These are phyloP conservation scores for Drosophila kurseongensis DNA, from an alignment of 1,140 invertebrate species.

Conservation along the genomic window DNA sequence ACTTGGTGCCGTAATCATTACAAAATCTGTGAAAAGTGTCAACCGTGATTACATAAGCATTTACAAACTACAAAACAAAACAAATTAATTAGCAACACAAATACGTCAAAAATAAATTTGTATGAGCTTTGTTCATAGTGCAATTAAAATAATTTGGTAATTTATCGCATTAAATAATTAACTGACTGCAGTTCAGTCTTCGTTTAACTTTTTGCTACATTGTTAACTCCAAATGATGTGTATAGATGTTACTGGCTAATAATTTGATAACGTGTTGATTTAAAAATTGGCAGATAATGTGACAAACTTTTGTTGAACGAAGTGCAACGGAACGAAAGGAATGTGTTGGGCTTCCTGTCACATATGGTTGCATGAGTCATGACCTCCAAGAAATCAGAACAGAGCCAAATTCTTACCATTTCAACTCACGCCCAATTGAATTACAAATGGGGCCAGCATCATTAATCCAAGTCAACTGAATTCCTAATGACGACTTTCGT, in stretches of 20 bases:
- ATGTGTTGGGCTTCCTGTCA: conserved; percentile 2
- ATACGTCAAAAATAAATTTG: conserved; percentile 12
- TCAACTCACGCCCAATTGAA: conserved; percentile 42
- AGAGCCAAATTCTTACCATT: conserved; percentile 16
- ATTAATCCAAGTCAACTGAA: conserved; percentile 41
- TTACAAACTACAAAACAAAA: background rate
- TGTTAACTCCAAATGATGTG: conserved; percentile 1
- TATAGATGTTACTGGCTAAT: conserved; percentile 19
- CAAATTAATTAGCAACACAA: conserved; percentile 4
- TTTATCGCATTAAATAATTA: conserved; percentile 24
- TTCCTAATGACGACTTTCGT: conserved; percentile 44
- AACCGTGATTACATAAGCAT: conserved; percentile 18
- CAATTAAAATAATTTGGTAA: conserved; percentile 49
- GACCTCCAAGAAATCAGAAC: background rate
- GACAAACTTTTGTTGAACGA: background rate
- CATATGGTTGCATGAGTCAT: conserved; percentile 20
- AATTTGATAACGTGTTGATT: conserved; percentile 12
- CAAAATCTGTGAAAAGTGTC: conserved; percentile 36
- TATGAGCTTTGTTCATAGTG: conserved; percentile 31
- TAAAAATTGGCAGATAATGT: conserved; percentile 9
- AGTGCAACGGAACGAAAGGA: background rate
- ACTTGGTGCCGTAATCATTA: conserved; percentile 7
- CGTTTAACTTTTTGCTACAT: background rate
- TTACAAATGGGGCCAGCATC: conserved; percentile 48
- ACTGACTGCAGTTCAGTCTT: conserved; percentile 18